These are phyloP conservation scores for Homalodisca vitripennis DNA, from an alignment of 1,140 invertebrate species.

Conservation along the genomic window DNA sequence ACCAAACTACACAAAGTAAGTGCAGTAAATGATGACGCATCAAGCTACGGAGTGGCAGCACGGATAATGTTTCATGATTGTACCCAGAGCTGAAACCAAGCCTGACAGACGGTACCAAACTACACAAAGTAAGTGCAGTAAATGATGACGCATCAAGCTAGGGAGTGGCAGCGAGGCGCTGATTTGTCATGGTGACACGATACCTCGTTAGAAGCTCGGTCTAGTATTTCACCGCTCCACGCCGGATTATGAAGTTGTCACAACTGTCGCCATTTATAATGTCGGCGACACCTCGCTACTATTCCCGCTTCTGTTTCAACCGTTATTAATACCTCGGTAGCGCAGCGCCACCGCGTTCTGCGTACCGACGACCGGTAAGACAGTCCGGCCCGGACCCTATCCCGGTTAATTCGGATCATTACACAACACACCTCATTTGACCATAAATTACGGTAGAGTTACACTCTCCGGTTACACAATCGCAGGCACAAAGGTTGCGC, in stretches of 20 bases:
- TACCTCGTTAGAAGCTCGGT: conserved; percentile 2
- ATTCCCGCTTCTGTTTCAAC: background rate
- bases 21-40: too few relatives aligned
- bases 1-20: too few relatives aligned
- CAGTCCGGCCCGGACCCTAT: background rate
- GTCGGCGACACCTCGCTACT: conserved; percentile 1
- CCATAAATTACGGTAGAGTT: conserved; percentile 24
- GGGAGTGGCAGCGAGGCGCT: background rate
- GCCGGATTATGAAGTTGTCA: conserved; percentile 15
- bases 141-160: too few relatives aligned
- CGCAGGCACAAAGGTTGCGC: conserved; percentile 16
- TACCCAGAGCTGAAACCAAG: too few relatives aligned
- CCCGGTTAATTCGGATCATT: conserved; percentile 15
- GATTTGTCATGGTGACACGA: conserved; percentile 3
- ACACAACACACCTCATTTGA: background rate
- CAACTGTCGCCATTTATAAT: conserved; percentile 20
- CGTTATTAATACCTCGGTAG: background rate
- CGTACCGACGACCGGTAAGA: background rate
- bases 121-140: too few relatives aligned
- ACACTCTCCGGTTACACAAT: conserved; percentile 6
- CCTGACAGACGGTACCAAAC: too few relatives aligned
- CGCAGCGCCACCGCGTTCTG: background rate
- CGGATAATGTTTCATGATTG: too few relatives aligned
- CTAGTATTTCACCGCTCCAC: conserved; percentile 17
- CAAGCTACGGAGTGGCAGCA: too few relatives aligned